Evolutionary conservation across 2,797 vertebrate genomes (phyloP), one percentile per base, ranked within the genome.

Genomic region (Sebastes paucispinis): DNA sequence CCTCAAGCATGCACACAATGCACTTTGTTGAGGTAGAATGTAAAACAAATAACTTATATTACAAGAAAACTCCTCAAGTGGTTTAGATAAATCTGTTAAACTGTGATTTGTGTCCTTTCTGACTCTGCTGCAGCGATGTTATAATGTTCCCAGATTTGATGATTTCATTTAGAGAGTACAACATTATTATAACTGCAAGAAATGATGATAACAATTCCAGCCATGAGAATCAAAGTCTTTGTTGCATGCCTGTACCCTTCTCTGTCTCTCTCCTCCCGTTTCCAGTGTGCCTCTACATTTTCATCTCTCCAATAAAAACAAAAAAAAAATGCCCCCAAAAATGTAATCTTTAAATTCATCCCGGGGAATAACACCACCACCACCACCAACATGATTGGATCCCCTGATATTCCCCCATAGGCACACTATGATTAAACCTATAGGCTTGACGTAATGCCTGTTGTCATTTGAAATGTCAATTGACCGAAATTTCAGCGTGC

Each of bases 381-480:
- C 5, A 1, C 0, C 54, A 47, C 52, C 8, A 6, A 0, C n/a
- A 39, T 76, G 27, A 69, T 20, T 72, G 27, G 5, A n/a, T 75
- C 36, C 16, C 10, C 4, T 22, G 10, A 31, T 65, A 22, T 65
- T n/a, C 12, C 55, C 39, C 25, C 47, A 25, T 36, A 14, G 16
- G 14, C 22, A 31, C 22, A 16, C 32, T 18, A 3, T 75, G 74
- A 78, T 83, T 60, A 67, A 70, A 80, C 31, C 25, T 27, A 62
- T 20, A 64, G 32, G 7, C 13, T 36, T 34, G 52, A 84, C 32
- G n/a, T 79, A 34, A 73, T 54, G 43, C 20, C 24, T 54, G 65
- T 50, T 78, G 70, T 82, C 74, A 57, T 69, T 62, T 72, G 29
- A 80, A 84, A 77, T 83, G 59, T 69, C 7, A 36, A 27, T 72